Evolutionary conservation across 92 coral and sea anemone species (phyloP).

Genomic region (Porites evermanni): DNA sequence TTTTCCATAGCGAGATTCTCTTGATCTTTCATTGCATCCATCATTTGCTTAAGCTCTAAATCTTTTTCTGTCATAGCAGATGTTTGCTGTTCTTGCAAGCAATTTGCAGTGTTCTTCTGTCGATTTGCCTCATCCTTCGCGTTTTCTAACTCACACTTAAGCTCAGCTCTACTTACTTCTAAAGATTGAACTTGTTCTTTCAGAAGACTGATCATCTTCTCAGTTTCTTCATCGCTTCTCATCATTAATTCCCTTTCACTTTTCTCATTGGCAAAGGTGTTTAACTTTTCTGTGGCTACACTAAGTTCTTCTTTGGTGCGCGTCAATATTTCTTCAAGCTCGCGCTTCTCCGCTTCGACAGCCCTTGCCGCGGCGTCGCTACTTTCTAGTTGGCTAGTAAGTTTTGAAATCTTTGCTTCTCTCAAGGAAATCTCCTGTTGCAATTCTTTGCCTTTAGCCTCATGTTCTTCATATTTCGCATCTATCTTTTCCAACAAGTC

Average conservation of each 20-base stretch:
- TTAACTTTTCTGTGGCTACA: conserved; percentile 53
- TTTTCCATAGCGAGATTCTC: not conserved
- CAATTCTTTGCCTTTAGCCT: conserved; percentile 20
- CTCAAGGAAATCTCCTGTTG: conserved; percentile 1
- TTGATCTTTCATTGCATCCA: conserved; percentile 1
- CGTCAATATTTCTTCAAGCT: conserved; percentile 57
- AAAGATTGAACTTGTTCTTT: conserved; percentile 34
- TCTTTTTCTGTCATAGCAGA: conserved; percentile 32
- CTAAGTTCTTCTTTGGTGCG: conserved; percentile 63
- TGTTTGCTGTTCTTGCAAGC: conserved; percentile 21
- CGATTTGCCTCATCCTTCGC: conserved; percentile 40
- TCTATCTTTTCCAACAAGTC: conserved; percentile 28
- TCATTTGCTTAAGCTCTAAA: conserved; percentile 10
- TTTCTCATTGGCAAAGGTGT: conserved; percentile 33
- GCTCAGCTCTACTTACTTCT: conserved; percentile 50
- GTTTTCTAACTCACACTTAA: conserved; percentile 48
- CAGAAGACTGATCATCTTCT: conserved; percentile 28
- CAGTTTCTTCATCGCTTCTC: conserved; percentile 45
- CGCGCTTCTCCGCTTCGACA: conserved; percentile 52
- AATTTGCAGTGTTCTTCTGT: conserved; percentile 1
- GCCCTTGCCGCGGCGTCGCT: conserved; percentile 42
- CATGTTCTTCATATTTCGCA: conserved; percentile 24
- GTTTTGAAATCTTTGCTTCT: conserved; percentile 41
- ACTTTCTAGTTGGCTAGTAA: conserved; percentile 46
- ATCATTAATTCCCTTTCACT: conserved; percentile 35